phyloP scores from a whole-genome alignment of 2,888 invertebrate species.

The Gerris lacustris region DNA sequence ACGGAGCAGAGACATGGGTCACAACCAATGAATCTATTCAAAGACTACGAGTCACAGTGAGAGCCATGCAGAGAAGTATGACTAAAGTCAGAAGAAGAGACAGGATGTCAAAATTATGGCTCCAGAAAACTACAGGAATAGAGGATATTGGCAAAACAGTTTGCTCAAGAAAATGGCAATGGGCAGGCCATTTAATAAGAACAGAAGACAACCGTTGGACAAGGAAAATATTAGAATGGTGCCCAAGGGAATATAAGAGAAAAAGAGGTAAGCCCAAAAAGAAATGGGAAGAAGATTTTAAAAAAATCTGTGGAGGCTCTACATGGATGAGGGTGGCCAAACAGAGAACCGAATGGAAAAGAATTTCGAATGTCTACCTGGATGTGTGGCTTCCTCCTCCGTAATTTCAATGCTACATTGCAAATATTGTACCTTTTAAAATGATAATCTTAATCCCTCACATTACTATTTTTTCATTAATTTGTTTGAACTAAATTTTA shows the following conservation, averaged over 20 bases:
- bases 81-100: neutral
- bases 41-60: neutral
- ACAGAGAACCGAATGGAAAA: constrained; percentile 4
- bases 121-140: neutral
- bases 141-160: constrained; percentile 1
- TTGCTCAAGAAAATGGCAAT: constrained; percentile 1
- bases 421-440: neutral
- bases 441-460: no score
- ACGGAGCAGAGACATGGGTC: neutral
- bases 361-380: neutral
- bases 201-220: neutral
- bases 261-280: neutral
- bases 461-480: no score
- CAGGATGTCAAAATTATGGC: neutral
- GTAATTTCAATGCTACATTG: neutral
- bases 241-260: neutral
- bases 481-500: no score
- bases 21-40: neutral
- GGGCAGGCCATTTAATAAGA: constrained; percentile 6
- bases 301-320: neutral
- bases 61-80: constrained; percentile 2
- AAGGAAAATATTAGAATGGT: constrained; percentile 8
- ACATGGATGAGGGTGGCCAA: constrained; percentile 1
- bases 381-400: neutral
- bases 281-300: constrained; percentile 6